These are phyloP conservation scores for Zeus faber DNA, from an alignment of 2,113 vertebrate species.

Conservation along the genomic window DNA sequence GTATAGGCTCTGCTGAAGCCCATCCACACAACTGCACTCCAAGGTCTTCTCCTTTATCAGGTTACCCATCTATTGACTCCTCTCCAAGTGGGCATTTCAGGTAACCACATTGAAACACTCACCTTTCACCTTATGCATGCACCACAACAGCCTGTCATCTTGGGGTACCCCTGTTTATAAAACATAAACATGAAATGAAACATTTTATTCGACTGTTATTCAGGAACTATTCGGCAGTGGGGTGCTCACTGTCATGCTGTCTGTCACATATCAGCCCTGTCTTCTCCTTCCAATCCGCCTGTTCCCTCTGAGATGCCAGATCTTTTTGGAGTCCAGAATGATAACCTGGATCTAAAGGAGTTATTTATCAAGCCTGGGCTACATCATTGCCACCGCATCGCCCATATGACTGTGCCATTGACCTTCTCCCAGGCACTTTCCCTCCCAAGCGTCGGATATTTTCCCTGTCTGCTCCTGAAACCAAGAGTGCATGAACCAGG, in stretches of 20 bases:
- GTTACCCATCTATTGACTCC: background rate
- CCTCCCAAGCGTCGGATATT: background rate
- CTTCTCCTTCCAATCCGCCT: background rate
- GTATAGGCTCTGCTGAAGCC: no score
- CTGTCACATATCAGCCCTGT: background rate
- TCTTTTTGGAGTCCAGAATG: background rate
- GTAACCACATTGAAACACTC: background rate
- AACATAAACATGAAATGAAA: no score
- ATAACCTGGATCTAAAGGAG: background rate
- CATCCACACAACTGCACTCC: no score
- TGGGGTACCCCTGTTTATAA: background rate
- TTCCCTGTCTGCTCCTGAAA: background rate
- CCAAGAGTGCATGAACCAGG: no score
- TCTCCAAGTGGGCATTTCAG: background rate
- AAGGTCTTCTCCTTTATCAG: background rate
- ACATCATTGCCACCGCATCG: background rate
- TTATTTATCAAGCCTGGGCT: background rate
- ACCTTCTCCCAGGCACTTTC: background rate
- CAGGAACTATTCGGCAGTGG: background rate
- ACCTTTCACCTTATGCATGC: background rate
- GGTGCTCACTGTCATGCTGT: background rate
- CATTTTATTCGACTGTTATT: background rate
- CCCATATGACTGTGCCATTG: background rate
- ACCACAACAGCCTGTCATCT: background rate
- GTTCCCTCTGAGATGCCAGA: background rate